phyloP scores from a whole-genome alignment of 2,888 invertebrate genomes.

The Leptopilina myrica region DNA sequence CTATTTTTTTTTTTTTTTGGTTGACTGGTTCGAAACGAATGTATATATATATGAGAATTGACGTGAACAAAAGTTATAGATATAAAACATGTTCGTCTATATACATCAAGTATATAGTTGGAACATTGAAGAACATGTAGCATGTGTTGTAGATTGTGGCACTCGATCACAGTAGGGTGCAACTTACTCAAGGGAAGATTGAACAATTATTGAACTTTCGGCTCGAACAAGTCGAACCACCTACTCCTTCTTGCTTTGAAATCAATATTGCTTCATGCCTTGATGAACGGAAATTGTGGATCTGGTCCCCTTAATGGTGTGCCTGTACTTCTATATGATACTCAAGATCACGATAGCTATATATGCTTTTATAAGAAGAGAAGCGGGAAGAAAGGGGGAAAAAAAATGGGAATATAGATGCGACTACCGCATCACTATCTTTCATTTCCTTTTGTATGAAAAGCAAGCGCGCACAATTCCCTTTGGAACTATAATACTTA shows the following conservation, averaged over 20 bases:
- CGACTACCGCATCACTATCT: background rate
- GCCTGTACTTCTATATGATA: background rate
- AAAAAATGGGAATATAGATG: background rate
- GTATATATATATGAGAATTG: background rate
- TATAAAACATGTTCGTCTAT: slow-evolving; percentile 26
- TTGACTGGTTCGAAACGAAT: slow-evolving; percentile 18
- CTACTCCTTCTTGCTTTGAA: slow-evolving; percentile 56
- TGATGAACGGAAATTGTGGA: slow-evolving; percentile 48
- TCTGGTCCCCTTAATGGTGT: slow-evolving; percentile 18
- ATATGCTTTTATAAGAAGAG: no score
- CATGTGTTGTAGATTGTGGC: slow-evolving; percentile 47
- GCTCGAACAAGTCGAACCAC: slow-evolving; percentile 64
- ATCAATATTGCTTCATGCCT: slow-evolving; percentile 52
- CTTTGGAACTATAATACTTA: slow-evolving; percentile 13
- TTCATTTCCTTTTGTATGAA: background rate
- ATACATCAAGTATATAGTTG: slow-evolving; percentile 46
- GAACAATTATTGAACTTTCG: slow-evolving; percentile 70
- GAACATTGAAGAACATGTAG: slow-evolving; percentile 44
- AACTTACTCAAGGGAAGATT: slow-evolving; percentile 61
- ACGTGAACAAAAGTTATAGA: slow-evolving; percentile 9
- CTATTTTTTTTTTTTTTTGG: background rate
- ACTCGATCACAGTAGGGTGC: slow-evolving; percentile 55
- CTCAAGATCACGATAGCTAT: background rate
- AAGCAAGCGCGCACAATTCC: slow-evolving; percentile 42
- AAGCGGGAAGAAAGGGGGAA: no score